Evolutionary conservation across 2,888 invertebrate genomes (phyloP).

Genomic region (Scaptomyza reducta): DNA sequence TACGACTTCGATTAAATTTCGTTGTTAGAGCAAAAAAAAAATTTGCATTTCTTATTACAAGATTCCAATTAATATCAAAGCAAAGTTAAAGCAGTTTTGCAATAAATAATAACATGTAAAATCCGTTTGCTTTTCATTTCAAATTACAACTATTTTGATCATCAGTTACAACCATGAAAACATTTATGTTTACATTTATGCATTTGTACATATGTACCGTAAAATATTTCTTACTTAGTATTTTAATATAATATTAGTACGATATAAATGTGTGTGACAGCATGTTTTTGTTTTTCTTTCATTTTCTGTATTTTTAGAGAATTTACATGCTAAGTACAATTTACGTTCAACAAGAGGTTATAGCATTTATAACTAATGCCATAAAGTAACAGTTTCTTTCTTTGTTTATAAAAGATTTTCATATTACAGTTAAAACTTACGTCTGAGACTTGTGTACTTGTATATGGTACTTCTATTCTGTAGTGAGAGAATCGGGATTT

Average conservation of each 20-base stretch:
- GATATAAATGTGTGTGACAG: conserved; percentile 52
- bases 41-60: conserved; percentile 33
- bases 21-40: conserved; percentile 40
- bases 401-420: conserved; percentile 65
- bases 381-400: conserved; percentile 73
- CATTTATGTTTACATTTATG: conserved; percentile 63
- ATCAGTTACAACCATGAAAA: conserved; percentile 83
- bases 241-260: conserved; percentile 61
- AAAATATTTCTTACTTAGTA: conserved; percentile 63
- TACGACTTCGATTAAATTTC: conserved; percentile 25
- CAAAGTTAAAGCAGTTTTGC: conserved; percentile 50
- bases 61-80: conserved; percentile 57
- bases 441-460: conserved; percentile 68
- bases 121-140: conserved; percentile 34
- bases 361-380: conserved; percentile 67
- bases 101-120: conserved; percentile 58
- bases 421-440: conserved; percentile 76
- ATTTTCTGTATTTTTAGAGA: conserved; percentile 29
- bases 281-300: conserved; percentile 9
- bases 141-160: conserved; percentile 80
- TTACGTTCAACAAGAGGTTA: conserved; percentile 78
- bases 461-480: conserved; percentile 44
- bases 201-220: conserved; percentile 58
- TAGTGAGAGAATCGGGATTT: conserved; percentile 4
- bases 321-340: conserved; percentile 67